A percentile compares a stretch with the other conserved stretches of the same genome.
Conservation (phyloP, 2,797 vertebrate species). For the Scarus forsteni region DNA sequence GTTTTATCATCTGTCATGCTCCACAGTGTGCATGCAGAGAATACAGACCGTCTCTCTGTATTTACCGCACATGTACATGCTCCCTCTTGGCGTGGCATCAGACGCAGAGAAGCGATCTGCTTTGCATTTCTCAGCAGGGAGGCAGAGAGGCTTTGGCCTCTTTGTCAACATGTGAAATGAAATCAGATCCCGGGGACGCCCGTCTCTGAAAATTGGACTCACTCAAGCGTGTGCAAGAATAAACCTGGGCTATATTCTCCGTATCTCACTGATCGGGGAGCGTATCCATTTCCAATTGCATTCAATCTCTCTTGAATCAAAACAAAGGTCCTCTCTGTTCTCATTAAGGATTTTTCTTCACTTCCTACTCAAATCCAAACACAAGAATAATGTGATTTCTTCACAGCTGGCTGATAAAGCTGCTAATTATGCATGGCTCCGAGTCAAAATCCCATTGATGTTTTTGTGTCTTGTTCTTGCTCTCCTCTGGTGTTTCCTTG, state of each 20-base stretch:
- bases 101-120: conserved; percentile 39
- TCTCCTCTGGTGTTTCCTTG: conserved; percentile 25
- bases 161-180: conserved; percentile 73
- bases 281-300: conserved; percentile 61
- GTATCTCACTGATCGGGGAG: conserved; percentile 52
- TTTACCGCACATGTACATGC: conserved; percentile 48
- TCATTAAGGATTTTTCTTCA: conserved; percentile 46
- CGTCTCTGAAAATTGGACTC: conserved; percentile 69
- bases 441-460: conserved; percentile 66
- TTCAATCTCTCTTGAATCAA: conserved; percentile 58
- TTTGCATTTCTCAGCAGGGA: conserved; percentile 63
- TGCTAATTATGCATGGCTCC: conserved; percentile 68
- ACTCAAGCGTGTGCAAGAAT: conserved; percentile 51
- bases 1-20: conserved; percentile 33
- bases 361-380: conserved; percentile 65
- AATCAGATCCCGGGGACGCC: conserved; percentile 62
- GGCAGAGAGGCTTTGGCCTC: conserved; percentile 51
- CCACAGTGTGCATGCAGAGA: conserved; percentile 20
- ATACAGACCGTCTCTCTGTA: conserved; percentile 36
- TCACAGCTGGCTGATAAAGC: conserved; percentile 75
- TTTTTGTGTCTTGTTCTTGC: conserved; percentile 31
- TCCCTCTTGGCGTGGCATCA: conserved; percentile 30
- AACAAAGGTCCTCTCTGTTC: conserved; percentile 63
- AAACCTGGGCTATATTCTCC: conserved; percentile 60
- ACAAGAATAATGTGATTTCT: conserved; percentile 63